Conservation (phyloP, 2,888 invertebrate genomes). For the Andrena hattorfiana region DNA sequence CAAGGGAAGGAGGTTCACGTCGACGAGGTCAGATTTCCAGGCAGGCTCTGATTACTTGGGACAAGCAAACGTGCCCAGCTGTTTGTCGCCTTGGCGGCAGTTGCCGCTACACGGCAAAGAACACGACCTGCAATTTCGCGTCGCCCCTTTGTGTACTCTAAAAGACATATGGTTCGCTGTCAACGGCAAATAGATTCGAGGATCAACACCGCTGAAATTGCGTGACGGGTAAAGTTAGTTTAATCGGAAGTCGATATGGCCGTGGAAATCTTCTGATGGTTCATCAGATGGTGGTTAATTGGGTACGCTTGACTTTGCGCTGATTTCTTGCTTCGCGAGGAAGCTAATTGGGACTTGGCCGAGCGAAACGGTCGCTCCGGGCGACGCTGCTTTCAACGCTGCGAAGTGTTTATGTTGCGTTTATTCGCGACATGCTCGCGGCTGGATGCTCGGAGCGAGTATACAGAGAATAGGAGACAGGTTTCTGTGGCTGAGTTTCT, state of each 20-base stretch:
- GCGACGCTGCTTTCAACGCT: no score
- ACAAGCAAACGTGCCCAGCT: not conserved
- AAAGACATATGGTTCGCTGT: not conserved
- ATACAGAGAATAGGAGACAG: no score
- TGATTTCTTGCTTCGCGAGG: not conserved
- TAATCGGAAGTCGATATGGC: not conserved
- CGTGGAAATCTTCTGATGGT: not conserved
- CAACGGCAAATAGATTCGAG: not conserved
- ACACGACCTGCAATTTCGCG: constrained; percentile 19
- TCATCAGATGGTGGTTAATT: constrained; percentile 2
- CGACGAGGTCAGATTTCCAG: not conserved
- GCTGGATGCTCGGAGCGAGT: no score
- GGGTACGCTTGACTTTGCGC: no score
- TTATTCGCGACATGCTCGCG: no score
- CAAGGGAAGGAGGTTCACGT: not conserved
- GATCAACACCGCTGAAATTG: not conserved
- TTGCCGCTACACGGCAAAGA: not conserved
- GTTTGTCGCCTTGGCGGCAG: not conserved
- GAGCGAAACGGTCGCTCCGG: no score
- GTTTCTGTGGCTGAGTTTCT: no score
- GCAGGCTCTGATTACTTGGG: not conserved
- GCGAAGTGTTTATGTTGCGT: no score
- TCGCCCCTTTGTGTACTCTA: not conserved
- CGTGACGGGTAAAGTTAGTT: not conserved
- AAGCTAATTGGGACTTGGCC: not conserved